Percentiles rank a stretch among this genome's conserved stretches.
Conservation (phyloP, 2,888 invertebrate genomes). For the Parapristionchus giblindavisi region DNA sequence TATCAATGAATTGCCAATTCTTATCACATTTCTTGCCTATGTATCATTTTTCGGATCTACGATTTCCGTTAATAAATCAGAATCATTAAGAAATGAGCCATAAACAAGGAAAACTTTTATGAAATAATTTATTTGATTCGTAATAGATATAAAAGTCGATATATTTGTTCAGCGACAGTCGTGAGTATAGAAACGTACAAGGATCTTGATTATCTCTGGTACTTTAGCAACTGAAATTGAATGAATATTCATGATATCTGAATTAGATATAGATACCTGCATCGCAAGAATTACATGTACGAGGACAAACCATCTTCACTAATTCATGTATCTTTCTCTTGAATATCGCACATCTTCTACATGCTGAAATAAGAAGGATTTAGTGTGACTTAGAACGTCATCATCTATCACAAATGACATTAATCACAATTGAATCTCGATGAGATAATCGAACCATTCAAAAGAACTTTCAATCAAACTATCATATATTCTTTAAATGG, state of each 20-base stretch:
- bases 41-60: too few relatives aligned
- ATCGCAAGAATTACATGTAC: conserved; percentile 27
- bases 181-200: conserved; percentile 33
- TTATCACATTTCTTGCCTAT: too few relatives aligned
- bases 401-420: too few relatives aligned
- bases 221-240: conserved; percentile 30
- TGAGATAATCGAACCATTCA: too few relatives aligned
- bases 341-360: conserved; percentile 32
- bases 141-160: neutral
- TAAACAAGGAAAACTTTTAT: too few relatives aligned
- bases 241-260: neutral
- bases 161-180: conserved; percentile 20
- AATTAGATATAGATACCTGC: neutral
- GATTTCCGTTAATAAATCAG: too few relatives aligned
- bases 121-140: neutral
- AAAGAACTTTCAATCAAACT: too few relatives aligned
- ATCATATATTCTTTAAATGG: too few relatives aligned
- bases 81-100: too few relatives aligned
- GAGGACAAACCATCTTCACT: conserved; percentile 20
- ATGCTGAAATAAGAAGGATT: conserved; percentile 9
- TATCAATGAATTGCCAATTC: too few relatives aligned
- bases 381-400: too few relatives aligned
- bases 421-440: too few relatives aligned
- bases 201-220: conserved; percentile 13
- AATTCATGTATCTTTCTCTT: conserved; percentile 28